Evolutionary conservation across 2,113 vertebrate genomes (phyloP).

Genomic region (Odocoileus virginianus): DNA sequence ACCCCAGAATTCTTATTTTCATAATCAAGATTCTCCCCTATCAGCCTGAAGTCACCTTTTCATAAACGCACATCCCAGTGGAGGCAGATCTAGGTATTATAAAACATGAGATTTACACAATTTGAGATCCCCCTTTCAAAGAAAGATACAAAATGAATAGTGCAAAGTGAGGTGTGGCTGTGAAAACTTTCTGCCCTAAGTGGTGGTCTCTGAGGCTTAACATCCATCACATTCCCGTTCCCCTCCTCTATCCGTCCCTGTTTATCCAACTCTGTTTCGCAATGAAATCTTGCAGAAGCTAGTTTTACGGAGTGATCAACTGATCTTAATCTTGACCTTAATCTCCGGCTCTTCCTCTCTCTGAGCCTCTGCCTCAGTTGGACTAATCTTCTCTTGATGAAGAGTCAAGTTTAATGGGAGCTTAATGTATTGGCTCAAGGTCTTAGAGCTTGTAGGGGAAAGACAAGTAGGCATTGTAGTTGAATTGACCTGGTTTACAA

Average conservation of each 20-base stretch:
- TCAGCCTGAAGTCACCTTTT: not conserved
- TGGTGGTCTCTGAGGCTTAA: not conserved
- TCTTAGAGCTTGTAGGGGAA: not conserved
- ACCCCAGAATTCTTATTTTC: not conserved
- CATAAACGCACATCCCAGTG: not conserved
- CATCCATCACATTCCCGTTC: rapidly evolving
- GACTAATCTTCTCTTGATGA: not conserved
- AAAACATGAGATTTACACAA: not conserved
- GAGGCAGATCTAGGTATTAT: not conserved
- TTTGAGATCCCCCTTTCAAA: not conserved
- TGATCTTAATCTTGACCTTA: too few relatives aligned
- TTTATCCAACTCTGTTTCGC: not conserved
- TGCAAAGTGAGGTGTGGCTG: too few relatives aligned
- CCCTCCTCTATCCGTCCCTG: not conserved
- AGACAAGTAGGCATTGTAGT: not conserved
- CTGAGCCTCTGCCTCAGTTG: not conserved
- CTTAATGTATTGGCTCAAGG: not conserved
- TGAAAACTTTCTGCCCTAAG: too few relatives aligned
- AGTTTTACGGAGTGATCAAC: not conserved
- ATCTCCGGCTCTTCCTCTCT: not conserved
- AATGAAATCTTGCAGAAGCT: not conserved
- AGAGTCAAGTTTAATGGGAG: not conserved
- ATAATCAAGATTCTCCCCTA: not conserved
- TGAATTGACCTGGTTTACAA: not conserved
- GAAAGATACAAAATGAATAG: not conserved